Evolutionary conservation across 2,113 vertebrate genomes (phyloP).

Genomic region (Falco punctatus): DNA sequence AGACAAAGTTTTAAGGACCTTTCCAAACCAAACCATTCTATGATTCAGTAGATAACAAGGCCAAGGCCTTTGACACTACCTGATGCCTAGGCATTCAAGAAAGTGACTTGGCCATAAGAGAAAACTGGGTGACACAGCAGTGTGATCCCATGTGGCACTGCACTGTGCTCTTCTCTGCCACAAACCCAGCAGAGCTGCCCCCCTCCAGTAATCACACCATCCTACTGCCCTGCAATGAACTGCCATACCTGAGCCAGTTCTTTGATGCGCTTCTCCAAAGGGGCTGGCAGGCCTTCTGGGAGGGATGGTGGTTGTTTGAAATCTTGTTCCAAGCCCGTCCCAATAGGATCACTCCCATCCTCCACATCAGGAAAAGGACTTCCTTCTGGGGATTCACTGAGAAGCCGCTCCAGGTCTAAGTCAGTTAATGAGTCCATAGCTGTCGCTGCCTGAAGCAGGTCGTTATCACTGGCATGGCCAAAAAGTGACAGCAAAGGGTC

Average conservation of each 20-base stretch:
- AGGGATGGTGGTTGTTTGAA: constrained; percentile 76
- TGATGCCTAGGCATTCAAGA: background rate
- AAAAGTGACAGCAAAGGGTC: constrained; percentile 87
- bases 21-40: no score
- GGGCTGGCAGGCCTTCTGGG: constrained; percentile 83
- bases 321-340: constrained; percentile 66
- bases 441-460: constrained; percentile 87
- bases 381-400: constrained; percentile 78
- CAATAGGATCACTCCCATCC: constrained; percentile 68
- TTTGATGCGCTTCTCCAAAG: constrained; percentile 82
- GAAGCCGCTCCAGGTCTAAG: constrained; percentile 85
- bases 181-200: background rate
- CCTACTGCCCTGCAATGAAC: rapidly evolving
- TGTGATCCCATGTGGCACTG: rapidly evolving
- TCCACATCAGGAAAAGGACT: constrained; percentile 76
- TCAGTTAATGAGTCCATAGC: constrained; percentile 82
- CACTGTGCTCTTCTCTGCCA: background rate
- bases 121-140: background rate
- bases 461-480: constrained; percentile 81
- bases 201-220: background rate
- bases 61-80: background rate
- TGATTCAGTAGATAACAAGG: background rate
- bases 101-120: background rate
- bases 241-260: constrained; percentile 82
- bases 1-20: no score